Evolutionary conservation across 2,888 invertebrate genomes (phyloP).

Genomic region (Scelioninae gen. 2): DNA sequence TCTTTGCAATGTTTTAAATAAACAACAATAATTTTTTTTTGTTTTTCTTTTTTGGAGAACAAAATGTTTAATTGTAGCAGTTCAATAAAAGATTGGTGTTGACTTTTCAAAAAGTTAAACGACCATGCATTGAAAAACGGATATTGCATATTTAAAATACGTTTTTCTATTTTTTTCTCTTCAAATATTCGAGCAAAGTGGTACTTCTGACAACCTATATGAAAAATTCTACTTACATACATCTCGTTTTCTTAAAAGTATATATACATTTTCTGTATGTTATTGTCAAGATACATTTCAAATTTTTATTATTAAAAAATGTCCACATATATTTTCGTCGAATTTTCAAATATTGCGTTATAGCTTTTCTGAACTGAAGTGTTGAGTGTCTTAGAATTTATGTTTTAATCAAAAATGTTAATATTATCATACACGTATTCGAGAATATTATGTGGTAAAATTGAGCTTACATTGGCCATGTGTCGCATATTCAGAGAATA

Average conservation of each 20-base stretch:
- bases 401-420: slow-evolving; percentile 20
- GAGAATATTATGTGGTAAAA: slow-evolving; percentile 17
- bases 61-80: too few relatives aligned
- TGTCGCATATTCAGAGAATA: slow-evolving; percentile 6
- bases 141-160: neutral
- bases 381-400: slow-evolving; percentile 9
- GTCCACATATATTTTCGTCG: neutral
- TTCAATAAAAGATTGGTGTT: neutral
- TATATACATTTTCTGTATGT: slow-evolving; percentile 1
- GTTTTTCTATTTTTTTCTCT: neutral
- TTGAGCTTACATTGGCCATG: slow-evolving; percentile 20
- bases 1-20: too few relatives aligned
- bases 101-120: neutral
- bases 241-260: slow-evolving; percentile 5
- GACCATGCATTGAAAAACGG: neutral
- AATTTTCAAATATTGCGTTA: slow-evolving; percentile 4
- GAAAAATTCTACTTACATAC: neutral
- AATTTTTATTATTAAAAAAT: slow-evolving; percentile 13
- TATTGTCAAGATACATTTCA: slow-evolving; percentile 1
- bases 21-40: too few relatives aligned
- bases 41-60: too few relatives aligned
- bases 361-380: neutral
- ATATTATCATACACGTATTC: slow-evolving; percentile 12
- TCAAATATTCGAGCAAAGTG: neutral
- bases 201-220: neutral